Percentiles rank a stretch among this genome's conserved stretches.
Evolutionary conservation across 2,113 vertebrate genomes (phyloP).

Genomic region (Chlamydotis undulata): DNA sequence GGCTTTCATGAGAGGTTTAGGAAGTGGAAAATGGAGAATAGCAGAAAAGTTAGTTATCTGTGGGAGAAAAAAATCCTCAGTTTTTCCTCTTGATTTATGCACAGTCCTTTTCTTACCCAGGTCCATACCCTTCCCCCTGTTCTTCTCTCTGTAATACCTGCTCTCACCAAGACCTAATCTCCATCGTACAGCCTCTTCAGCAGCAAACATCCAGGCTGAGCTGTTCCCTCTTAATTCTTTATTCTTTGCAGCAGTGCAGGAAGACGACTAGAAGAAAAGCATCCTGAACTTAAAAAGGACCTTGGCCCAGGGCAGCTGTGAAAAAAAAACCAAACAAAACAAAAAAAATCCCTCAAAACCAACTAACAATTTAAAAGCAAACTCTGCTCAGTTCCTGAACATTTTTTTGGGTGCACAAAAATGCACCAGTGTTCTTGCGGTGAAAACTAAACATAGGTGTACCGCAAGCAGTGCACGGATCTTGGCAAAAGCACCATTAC

Average conservation of each 20-base stretch:
- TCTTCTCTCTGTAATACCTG: neutral
- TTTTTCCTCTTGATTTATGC: slow-evolving; percentile 6
- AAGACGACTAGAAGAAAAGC: neutral
- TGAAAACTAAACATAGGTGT: rapidly evolving
- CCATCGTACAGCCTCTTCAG: neutral
- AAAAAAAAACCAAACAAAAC: neutral
- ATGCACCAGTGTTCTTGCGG: rapidly evolving
- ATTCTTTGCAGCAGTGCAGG: neutral
- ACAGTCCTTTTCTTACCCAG: neutral
- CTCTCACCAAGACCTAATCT: neutral
- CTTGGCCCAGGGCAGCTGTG: neutral
- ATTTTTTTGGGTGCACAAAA: neutral
- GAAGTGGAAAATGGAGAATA: neutral
- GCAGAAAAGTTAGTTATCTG: slow-evolving; percentile 35
- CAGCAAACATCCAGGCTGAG: neutral
- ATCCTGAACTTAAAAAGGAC: neutral
- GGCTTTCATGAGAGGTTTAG: neutral
- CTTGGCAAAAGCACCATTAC: neutral
- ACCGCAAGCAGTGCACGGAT: neutral
- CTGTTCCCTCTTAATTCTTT: neutral
- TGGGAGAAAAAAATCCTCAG: neutral
- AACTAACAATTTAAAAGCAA: neutral
- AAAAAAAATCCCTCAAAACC: neutral
- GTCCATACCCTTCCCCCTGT: neutral
- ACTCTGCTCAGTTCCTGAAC: neutral